A percentile compares a stretch with the other conserved stretches of the same genome.
phyloP scores from a whole-genome alignment of 2,113 vertebrate genomes.

The Bufo gargarizans region DNA sequence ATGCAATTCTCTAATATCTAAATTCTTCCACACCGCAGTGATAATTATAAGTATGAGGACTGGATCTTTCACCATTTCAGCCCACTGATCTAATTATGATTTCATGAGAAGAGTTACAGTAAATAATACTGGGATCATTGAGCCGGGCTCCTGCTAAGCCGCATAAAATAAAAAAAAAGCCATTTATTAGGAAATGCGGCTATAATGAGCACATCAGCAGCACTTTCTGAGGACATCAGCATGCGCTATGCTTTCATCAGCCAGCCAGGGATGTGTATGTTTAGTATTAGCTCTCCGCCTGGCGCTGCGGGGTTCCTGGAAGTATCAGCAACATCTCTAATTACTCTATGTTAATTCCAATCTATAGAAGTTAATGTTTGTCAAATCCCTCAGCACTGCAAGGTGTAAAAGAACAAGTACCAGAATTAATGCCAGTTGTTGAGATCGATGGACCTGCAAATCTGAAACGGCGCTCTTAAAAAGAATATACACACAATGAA shows the following conservation, averaged over 20 bases:
- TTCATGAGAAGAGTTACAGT: background rate
- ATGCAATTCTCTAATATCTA: background rate
- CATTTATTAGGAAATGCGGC: conserved; percentile 29
- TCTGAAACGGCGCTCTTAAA: background rate
- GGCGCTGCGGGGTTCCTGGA: conserved; percentile 5
- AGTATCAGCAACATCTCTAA: conserved; percentile 43
- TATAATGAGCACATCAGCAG: conserved; percentile 21
- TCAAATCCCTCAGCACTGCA: conserved; percentile 23
- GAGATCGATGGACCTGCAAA: conserved; percentile 40
- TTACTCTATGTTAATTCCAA: conserved; percentile 23
- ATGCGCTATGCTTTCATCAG: conserved; percentile 10
- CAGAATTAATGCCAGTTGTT: conserved; percentile 28
- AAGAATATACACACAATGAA: background rate
- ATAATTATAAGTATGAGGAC: background rate
- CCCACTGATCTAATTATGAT: background rate
- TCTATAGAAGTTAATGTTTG: conserved; percentile 49
- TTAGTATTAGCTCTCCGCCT: conserved; percentile 8
- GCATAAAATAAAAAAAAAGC: background rate
- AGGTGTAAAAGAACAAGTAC: conserved; percentile 16
- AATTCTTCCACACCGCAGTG: background rate
- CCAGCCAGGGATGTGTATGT: conserved; percentile 21
- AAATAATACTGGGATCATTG: conserved; percentile 13
- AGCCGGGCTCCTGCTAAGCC: background rate
- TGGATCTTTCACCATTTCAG: background rate
- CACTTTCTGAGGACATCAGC: conserved; percentile 26